Evolutionary conservation across 35 echinoderm and acorn worm species (phyloP).

Genomic region (Anneissia japonica): DNA sequence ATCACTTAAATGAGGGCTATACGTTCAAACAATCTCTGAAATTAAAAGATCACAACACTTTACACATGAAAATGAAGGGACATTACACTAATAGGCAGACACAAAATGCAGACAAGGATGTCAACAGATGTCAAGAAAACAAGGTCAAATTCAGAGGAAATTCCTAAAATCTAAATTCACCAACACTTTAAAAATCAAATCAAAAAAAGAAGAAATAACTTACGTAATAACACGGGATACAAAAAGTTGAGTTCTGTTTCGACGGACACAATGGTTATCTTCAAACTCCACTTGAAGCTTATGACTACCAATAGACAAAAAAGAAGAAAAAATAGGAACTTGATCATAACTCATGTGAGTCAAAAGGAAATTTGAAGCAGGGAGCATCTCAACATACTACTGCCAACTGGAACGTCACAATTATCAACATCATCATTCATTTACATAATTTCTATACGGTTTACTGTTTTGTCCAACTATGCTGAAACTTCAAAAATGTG

Average conservation of each 20-base stretch:
- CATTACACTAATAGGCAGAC: not conserved
- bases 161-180: not conserved
- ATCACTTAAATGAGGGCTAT: no score
- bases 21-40: no score
- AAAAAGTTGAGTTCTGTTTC: constrained; percentile 52
- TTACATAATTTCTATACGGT: no score
- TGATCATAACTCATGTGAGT: not conserved
- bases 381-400: not conserved
- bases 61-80: not conserved
- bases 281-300: constrained; percentile 91
- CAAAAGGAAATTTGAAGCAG: not conserved
- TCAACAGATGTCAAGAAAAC: not conserved
- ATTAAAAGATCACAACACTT: not conserved
- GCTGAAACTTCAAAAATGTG: no score
- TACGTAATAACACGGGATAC: constrained; percentile 73
- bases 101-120: not conserved
- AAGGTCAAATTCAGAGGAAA: not conserved
- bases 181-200: not conserved
- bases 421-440: no score
- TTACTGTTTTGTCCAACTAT: no score
- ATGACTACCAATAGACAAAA: constrained; percentile 60
- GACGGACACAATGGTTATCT: constrained; percentile 71
- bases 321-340: not conserved
- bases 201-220: constrained; percentile 26
- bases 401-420: not conserved